phyloP scores from a whole-genome alignment of 2,888 invertebrate species.

The Melanophora roralis region DNA sequence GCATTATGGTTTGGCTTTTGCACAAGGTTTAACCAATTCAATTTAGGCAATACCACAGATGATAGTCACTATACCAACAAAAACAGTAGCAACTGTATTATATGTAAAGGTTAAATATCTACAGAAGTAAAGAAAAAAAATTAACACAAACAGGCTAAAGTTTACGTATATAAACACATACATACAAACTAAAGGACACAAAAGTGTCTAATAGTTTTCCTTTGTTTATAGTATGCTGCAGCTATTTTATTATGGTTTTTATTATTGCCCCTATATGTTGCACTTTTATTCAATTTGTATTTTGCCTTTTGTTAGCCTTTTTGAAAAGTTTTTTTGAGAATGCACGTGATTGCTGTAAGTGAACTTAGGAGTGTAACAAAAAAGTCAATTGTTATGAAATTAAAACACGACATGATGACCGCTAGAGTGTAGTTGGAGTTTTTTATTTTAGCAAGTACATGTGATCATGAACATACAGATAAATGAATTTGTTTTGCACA shows the following conservation, averaged over 20 bases:
- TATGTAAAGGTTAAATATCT: constrained; percentile 5
- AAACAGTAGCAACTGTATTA: not conserved
- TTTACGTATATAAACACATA: no score
- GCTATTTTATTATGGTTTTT: not conserved
- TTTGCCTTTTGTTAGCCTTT: not conserved
- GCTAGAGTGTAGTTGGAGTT: constrained; percentile 18
- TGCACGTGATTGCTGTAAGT: not conserved
- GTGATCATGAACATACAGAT: no score
- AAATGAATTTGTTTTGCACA: no score
- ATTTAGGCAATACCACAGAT: constrained; percentile 50
- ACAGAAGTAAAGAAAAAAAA: not conserved
- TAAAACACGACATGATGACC: constrained; percentile 54
- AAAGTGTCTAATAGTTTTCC: constrained; percentile 20
- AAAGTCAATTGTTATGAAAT: constrained; percentile 57
- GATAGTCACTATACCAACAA: not conserved
- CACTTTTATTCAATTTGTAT: constrained; percentile 36
- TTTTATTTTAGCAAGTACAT: not conserved
- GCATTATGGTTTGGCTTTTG: constrained; percentile 30
- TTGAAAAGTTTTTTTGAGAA: not conserved
- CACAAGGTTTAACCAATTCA: constrained; percentile 42
- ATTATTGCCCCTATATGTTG: not conserved
- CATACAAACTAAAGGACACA: not conserved
- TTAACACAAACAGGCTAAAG: not conserved
- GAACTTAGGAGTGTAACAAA: not conserved
- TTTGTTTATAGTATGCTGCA: constrained; percentile 2